These are phyloP conservation scores for Chymomyza amoena DNA, from an alignment of 2,888 invertebrate species.

Conservation along the genomic window DNA sequence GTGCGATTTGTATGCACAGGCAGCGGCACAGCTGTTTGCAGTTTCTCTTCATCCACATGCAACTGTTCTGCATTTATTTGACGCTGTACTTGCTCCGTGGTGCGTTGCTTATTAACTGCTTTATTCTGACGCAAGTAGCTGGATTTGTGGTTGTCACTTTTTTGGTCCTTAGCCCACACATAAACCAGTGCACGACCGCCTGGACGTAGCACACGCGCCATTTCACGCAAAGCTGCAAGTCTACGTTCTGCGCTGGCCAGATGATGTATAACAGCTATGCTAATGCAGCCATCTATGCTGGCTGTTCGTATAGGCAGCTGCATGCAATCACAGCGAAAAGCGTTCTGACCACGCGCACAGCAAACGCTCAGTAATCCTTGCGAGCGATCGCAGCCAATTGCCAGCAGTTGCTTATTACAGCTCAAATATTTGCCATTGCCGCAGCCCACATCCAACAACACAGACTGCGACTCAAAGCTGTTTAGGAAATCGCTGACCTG, in stretches of 20 bases:
- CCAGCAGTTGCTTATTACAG: conserved; percentile 61
- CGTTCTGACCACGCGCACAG: conserved; percentile 81
- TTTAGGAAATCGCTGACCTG: conserved; percentile 89
- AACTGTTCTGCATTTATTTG: conserved; percentile 58
- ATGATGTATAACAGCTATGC: conserved; percentile 98
- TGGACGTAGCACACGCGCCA: conserved; percentile 85
- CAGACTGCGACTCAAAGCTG: conserved; percentile 83
- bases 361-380: conserved; percentile 85
- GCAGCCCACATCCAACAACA: conserved; percentile 95
- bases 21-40: conserved; percentile 54
- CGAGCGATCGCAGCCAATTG: conserved; percentile 92
- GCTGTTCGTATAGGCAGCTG: conserved; percentile 83
- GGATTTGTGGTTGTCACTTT: conserved; percentile 83
- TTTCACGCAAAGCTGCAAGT: conserved; percentile 86
- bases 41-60: conserved; percentile 24
- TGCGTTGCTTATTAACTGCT: conserved; percentile 78
- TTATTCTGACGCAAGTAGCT: conserved; percentile 85
- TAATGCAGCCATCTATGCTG: conserved; percentile 89
- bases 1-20: conserved; percentile 95
- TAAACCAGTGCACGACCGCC: conserved; percentile 91
- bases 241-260: conserved; percentile 90
- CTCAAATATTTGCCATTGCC: conserved; percentile 98
- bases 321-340: conserved; percentile 88
- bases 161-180: conserved; percentile 97
- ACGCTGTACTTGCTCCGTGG: conserved; percentile 76